phyloP scores from a whole-genome alignment of 2,888 invertebrate genomes.

The Heliconius ethilla region DNA sequence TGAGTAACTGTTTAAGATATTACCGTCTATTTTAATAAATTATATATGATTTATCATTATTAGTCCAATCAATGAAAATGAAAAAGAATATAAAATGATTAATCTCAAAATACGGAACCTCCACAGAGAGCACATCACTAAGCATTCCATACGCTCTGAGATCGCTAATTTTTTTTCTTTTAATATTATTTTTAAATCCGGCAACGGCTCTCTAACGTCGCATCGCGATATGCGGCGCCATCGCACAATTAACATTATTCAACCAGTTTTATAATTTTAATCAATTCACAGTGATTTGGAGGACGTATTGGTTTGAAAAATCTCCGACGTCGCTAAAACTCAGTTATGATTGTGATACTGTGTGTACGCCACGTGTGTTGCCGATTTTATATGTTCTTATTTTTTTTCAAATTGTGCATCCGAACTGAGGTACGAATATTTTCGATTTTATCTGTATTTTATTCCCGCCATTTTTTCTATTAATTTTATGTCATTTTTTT shows the following conservation, averaged over 20 bases:
- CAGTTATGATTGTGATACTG: constrained; percentile 71
- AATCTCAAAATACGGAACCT: constrained; percentile 16
- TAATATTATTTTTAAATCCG: constrained; percentile 72
- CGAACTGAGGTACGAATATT: constrained; percentile 37
- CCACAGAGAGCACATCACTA: neutral
- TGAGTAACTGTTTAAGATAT: too few species aligned
- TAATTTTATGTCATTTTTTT: neutral
- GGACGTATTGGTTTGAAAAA: constrained; percentile 54
- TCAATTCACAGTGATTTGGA: constrained; percentile 58
- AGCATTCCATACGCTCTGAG: constrained; percentile 49
- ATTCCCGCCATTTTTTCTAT: constrained; percentile 19
- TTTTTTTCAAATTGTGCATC: constrained; percentile 37
- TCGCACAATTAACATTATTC: constrained; percentile 50
- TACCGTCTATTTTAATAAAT: too few species aligned
- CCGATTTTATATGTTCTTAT: constrained; percentile 45
- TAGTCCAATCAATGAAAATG: neutral
- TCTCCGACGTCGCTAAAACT: constrained; percentile 48
- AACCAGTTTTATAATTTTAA: constrained; percentile 59
- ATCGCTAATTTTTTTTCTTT: constrained; percentile 57
- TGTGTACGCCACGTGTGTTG: constrained; percentile 66
- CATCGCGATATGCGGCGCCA: constrained; percentile 45
- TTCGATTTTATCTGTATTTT: constrained; percentile 25
- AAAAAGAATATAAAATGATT: neutral
- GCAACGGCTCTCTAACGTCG: constrained; percentile 67
- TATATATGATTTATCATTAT: neutral